Base-by-base conservation (phyloP, 2,797 vertebrate species). In the Lagorchestes hirsutus region DNA sequence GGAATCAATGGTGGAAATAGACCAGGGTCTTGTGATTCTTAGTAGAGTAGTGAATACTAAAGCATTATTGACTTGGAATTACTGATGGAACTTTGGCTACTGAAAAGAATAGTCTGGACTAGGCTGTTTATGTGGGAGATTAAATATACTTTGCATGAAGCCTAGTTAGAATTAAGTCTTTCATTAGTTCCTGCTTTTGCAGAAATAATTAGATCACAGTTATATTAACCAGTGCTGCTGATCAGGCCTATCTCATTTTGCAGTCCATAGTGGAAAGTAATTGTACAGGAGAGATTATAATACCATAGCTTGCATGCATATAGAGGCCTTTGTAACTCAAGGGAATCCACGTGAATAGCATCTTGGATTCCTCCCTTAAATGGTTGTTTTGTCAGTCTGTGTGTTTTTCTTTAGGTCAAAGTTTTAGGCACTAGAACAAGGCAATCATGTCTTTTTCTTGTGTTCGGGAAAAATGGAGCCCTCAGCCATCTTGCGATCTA, bases 21-120 rank as follows among this genome's bases (percentile, higher is more conserved):
- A 55, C 27, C 14, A 87, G 57, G 34, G 46, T 52, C 52, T 91
- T 92, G 27, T 91, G 18, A 92, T 93, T 55, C 95, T 95, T 92
- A 95, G 18, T 46, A 58, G 67, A 93, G 55, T 24, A 16, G n/a
- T 22, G 12, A 82, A n/a, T 31, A 92, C 34, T 54, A 34, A 95
- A 27, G 31, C 46, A n/a, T 13, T 93, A 92, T 95, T 87, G 90
- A 92, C 1, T 50, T n/a, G 87, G 91, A 93, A 34, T n/a, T 55
- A 29, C 0, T 5, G 31, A n/a, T 5, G 4, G 87, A 62, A 14
- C 40, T 91, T 90, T 40, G 67, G 16, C 67, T 74, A 74, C 67
- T 74, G n/a, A 74, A 82, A 82, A 59, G 46, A 82, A 82, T 82
- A 46, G n/a, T 8, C n/a, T 82, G 40, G 6, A 10, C n/a, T 9